Evolutionary conservation across 2,888 invertebrate genomes (phyloP).

Genomic region (Augiades crinisus): DNA sequence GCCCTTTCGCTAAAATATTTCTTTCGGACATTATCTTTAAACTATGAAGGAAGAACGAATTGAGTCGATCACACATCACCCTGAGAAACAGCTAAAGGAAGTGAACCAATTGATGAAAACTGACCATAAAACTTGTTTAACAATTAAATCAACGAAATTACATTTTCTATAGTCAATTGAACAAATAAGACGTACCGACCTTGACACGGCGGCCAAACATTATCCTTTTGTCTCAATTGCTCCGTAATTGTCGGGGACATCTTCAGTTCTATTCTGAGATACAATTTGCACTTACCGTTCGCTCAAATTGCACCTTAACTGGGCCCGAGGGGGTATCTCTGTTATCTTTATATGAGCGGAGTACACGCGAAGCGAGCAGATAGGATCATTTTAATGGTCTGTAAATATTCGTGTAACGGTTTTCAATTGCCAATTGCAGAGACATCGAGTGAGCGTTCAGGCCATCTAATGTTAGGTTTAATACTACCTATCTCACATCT

Average conservation of each 20-base stretch:
- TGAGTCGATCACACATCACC: no score
- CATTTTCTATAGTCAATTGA: slow-evolving; percentile 71
- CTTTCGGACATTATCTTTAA: no score
- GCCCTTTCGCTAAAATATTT: no score
- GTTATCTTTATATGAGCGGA: slow-evolving; percentile 34
- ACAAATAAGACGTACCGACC: slow-evolving; percentile 58
- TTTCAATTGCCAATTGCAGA: no score
- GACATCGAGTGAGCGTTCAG: no score
- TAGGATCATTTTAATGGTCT: no score
- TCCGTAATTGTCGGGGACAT: slow-evolving; percentile 71
- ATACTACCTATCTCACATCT: no score
- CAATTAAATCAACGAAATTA: slow-evolving; percentile 39
- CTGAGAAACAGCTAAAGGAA: slow-evolving; percentile 9
- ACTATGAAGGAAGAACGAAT: no score
- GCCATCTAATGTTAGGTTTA: no score
- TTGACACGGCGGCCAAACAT: slow-evolving; percentile 76
- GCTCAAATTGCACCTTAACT: slow-evolving; percentile 72
- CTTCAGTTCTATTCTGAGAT: slow-evolving; percentile 73
- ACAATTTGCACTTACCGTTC: slow-evolving; percentile 70
- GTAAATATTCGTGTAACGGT: no score
- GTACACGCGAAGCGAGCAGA: slow-evolving; percentile 1
- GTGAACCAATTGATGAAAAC: slow-evolving; percentile 12
- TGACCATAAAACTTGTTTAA: slow-evolving; percentile 21
- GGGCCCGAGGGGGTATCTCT: slow-evolving; percentile 40
- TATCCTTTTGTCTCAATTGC: slow-evolving; percentile 80